Percentiles rank a stretch among this genome's conserved stretches.
These are phyloP conservation scores for Drosophila novamexicana DNA, from an alignment of 1,140 invertebrate genomes.

Conservation along the genomic window DNA sequence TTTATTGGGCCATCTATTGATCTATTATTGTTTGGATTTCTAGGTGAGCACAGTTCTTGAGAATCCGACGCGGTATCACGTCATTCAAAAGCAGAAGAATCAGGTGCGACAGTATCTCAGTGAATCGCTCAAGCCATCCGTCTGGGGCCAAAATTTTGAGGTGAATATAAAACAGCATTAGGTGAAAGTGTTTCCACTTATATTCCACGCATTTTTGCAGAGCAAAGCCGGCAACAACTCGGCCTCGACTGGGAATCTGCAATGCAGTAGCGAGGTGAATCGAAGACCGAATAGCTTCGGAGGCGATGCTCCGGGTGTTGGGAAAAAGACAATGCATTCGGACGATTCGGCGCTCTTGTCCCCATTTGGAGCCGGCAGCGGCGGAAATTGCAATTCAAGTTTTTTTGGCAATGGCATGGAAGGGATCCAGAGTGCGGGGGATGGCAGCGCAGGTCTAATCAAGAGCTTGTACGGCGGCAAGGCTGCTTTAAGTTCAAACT, in stretches of 20 bases:
- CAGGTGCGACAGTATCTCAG: conserved; percentile 94
- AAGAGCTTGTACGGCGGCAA: conserved; percentile 38
- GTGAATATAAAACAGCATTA: conserved; percentile 11
- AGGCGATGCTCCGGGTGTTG: conserved; percentile 8
- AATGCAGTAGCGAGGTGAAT: conserved; percentile 31
- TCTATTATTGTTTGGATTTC: no score
- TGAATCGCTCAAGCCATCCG: conserved; percentile 88
- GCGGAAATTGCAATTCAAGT: conserved; percentile 21
- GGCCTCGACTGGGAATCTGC: conserved; percentile 55
- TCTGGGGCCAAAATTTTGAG: conserved; percentile 60
- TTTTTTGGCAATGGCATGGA: conserved; percentile 32
- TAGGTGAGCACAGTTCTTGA: conserved; percentile 93
- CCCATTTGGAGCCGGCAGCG: conserved; percentile 29
- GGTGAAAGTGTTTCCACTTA: neutral
- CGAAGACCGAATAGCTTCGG: conserved; percentile 47
- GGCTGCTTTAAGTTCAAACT: conserved; percentile 31
- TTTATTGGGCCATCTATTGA: no score
- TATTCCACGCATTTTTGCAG: conserved; percentile 16
- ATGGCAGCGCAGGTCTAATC: conserved; percentile 1
- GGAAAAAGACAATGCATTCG: conserved; percentile 36
- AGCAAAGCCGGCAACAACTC: conserved; percentile 41
- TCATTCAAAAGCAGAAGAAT: conserved; percentile 94
- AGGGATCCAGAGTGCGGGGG: conserved; percentile 10
- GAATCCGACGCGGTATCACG: conserved; percentile 96
- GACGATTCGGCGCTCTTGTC: conserved; percentile 57